phyloP scores from a whole-genome alignment of 2,113 vertebrate species.

The Chiloscyllium plagiosum region DNA sequence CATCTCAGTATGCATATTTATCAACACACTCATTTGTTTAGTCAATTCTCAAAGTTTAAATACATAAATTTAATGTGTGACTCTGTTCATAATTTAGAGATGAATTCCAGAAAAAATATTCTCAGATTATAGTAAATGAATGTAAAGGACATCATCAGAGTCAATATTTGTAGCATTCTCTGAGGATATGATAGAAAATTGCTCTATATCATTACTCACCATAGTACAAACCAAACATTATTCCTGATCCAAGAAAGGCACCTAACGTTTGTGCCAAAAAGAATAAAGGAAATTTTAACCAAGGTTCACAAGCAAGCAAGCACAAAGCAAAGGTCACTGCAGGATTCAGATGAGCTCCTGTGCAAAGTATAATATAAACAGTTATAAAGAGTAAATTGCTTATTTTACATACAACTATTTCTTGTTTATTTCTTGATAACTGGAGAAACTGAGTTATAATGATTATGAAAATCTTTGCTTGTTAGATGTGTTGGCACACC shows the following conservation, averaged over 20 bases:
- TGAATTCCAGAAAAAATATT: not conserved
- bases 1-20: no score
- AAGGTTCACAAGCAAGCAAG: constrained; percentile 80
- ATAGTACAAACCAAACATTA: constrained; percentile 83
- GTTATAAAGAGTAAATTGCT: not conserved
- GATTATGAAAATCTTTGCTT: not conserved
- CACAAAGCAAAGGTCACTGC: constrained; percentile 91
- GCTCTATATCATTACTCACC: constrained; percentile 59
- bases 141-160: not conserved
- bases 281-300: constrained; percentile 86
- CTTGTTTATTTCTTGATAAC: not conserved
- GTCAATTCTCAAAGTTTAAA: not conserved
- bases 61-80: not conserved
- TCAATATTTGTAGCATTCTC: not conserved
- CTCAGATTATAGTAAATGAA: not conserved
- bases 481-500: not conserved
- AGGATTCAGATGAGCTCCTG: constrained; percentile 91
- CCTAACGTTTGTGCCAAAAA: constrained; percentile 82
- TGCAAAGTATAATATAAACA: constrained; percentile 26
- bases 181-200: not conserved
- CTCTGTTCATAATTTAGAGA: not conserved
- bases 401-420: not conserved
- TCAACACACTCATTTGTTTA: no score
- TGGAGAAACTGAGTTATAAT: not conserved
- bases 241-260: constrained; percentile 79